phyloP scores from a whole-genome alignment of 2,888 invertebrate genomes.

The Plemyria rubiginata region DNA sequence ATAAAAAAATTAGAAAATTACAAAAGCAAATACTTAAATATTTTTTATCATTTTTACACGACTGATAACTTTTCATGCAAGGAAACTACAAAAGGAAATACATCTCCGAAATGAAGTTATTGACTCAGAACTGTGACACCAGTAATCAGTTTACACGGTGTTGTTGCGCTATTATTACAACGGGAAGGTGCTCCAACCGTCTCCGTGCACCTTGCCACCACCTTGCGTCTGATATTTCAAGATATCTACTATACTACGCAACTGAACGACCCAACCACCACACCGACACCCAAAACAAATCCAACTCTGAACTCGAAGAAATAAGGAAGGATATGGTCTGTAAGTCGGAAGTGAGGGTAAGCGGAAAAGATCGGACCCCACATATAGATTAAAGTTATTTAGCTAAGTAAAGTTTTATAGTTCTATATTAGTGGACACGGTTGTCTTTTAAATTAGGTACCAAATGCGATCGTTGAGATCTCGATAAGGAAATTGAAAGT shows the following conservation, averaged over 20 bases:
- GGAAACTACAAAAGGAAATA: conserved; percentile 9
- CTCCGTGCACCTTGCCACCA: conserved; percentile 77
- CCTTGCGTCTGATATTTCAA: conserved; percentile 80
- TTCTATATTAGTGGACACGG: conserved; percentile 78
- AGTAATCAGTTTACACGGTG: conserved; percentile 78
- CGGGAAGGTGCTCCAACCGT: conserved; percentile 76
- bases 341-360: conserved; percentile 35
- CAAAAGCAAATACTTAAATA: too few relatives aligned
- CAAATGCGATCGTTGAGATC: conserved; percentile 72
- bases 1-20: too few relatives aligned
- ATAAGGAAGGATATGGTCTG: conserved; percentile 32
- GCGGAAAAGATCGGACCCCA: conserved; percentile 72
- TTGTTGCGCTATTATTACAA: conserved; percentile 67
- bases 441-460: conserved; percentile 76
- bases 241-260: conserved; percentile 64
- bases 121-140: conserved; percentile 44
- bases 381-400: conserved; percentile 76
- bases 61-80: too few relatives aligned
- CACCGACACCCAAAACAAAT: conserved; percentile 14
- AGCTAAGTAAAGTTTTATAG: conserved; percentile 76
- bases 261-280: conserved; percentile 45
- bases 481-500: conserved; percentile 47
- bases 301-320: fast-evolving
- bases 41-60: too few relatives aligned
- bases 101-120: conserved; percentile 37